Percentiles rank a stretch among this genome's conserved stretches.
These are phyloP conservation scores for Byasa hedistus DNA, from an alignment of 2,888 invertebrate genomes.

Conservation along the genomic window DNA sequence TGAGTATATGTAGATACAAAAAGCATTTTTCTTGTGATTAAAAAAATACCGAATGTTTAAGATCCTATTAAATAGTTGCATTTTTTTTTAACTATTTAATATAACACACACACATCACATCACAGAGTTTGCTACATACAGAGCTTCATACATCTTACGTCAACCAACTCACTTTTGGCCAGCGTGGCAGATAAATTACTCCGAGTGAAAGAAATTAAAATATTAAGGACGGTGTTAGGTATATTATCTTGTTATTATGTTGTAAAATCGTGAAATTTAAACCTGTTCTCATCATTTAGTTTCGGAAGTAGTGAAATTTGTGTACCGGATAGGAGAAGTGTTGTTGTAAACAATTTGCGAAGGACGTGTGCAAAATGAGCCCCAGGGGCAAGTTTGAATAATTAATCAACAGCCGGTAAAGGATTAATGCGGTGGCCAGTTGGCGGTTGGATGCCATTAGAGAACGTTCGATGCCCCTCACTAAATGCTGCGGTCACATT, in stretches of 20 bases:
- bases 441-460: slow-evolving; percentile 76
- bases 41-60: no score
- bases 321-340: slow-evolving; percentile 33
- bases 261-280: neutral
- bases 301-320: slow-evolving; percentile 13
- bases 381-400: slow-evolving; percentile 72
- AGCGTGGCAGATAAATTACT: no score
- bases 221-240: no score
- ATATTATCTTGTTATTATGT: neutral
- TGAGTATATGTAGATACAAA: neutral
- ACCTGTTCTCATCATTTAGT: slow-evolving; percentile 5
- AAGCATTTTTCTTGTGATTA: neutral
- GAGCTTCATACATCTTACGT: no score
- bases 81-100: no score
- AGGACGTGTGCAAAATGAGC: slow-evolving; percentile 52
- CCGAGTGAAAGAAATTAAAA: no score
- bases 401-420: slow-evolving; percentile 77
- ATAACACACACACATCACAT: no score
- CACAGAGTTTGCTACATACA: no score
- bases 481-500: slow-evolving; percentile 73
- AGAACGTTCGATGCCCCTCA: slow-evolving; percentile 69
- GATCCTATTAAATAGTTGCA: no score
- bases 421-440: slow-evolving; percentile 79
- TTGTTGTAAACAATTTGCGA: slow-evolving; percentile 66
- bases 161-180: no score